Evolutionary conservation across 2,797 vertebrate genomes (phyloP), one percentile per base, ranked within the genome.

Genomic region (Numenius phaeopus): DNA sequence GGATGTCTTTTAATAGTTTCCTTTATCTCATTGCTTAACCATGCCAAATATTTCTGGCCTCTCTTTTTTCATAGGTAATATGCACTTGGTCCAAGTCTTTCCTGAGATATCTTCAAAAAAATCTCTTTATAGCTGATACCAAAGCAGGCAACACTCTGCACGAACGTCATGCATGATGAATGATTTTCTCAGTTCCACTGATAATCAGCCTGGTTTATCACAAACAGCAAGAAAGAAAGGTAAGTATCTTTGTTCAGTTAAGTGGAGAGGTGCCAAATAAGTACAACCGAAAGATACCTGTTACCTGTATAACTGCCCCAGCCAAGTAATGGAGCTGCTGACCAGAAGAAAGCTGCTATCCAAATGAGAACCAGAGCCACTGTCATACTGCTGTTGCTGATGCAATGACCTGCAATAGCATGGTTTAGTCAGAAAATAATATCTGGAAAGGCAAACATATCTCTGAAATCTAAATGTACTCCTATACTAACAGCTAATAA

Each of bases 271-370:
- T 47, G 57, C 44, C 65, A 65, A 4, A 47, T n/a, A 49, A 30
- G 34, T 14, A 47, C 14, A 65, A 62, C 22, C 46, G 19, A 24
- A 90, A 83, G 67, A 47, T 79, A 75, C 13, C 19, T 47, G 54
- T 97, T 97, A 99, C 99, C 99, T 98, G 98, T 99, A 95, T 99
- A 99, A 96, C 99, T 99, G 92, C 99, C 99, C 99, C 99, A 99
- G 96, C 99, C 99, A 50, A 99, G 72, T 64, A 99, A 59, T 5
- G 99, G 99, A 71, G 99, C 99, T 37, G 96, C 97, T 4, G 99
- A 99, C 99, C 99, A 99, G 98, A 99, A 99, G 92, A 98, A 87
- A 5, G 99, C 98, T 79, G 98, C 98, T 9, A 97, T 96, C 99
- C 99, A 99, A 87, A 99, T 99, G 92, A 99, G 98, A 67, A 98